Conservation (phyloP, 2,888 invertebrate species). For the Lasius fuliginosus region DNA sequence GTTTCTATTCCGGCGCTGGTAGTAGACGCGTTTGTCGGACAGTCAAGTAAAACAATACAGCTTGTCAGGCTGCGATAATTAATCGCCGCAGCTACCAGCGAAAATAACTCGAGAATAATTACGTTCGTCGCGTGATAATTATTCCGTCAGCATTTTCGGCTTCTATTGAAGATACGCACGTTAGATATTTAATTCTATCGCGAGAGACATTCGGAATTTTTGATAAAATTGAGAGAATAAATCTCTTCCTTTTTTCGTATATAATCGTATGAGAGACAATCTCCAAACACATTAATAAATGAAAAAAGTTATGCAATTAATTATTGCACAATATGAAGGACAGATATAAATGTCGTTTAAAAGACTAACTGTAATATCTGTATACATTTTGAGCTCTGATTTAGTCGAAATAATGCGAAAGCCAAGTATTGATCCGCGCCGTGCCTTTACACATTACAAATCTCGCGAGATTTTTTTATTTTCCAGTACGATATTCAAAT, state of each 20-base stretch:
- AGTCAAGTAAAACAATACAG: constrained; percentile 63
- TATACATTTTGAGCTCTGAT: neutral
- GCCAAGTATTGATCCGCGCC: neutral
- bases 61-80: constrained; percentile 65
- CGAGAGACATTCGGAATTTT: neutral
- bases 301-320: neutral
- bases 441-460: neutral
- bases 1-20: constrained; percentile 48
- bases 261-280: neutral
- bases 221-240: neutral
- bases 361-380: neutral
- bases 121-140: constrained; percentile 53
- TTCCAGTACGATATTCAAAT: constrained; percentile 4
- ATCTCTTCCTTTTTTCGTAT: neutral
- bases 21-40: constrained; percentile 55
- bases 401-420: neutral
- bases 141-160: constrained; percentile 23
- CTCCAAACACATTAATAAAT: neutral
- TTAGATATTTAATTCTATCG: constrained; percentile 50
- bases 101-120: constrained; percentile 52
- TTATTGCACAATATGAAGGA: neutral
- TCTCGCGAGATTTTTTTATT: neutral
- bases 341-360: neutral
- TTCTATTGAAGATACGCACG: constrained; percentile 47
- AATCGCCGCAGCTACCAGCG: constrained; percentile 53